A percentile compares a stretch with the other conserved stretches of the same genome.
Conservation (phyloP, 2,888 invertebrate genomes). For the Stenodera caucasica region DNA sequence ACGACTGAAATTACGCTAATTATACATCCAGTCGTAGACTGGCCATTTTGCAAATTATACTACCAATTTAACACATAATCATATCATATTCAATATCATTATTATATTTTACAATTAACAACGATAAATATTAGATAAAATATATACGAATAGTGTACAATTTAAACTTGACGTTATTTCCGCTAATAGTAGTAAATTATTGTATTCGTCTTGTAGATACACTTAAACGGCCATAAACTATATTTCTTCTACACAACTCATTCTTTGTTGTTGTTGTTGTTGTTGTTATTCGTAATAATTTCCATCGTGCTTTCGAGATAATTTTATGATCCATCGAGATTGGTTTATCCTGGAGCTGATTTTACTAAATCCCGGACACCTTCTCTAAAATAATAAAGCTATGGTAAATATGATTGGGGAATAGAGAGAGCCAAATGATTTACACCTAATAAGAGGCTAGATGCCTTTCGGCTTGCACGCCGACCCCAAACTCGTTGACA, state of each 20-base stretch:
- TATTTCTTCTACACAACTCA: slow-evolving; percentile 9
- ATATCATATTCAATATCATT: neutral
- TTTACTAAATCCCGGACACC: slow-evolving; percentile 15
- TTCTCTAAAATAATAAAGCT: slow-evolving; percentile 13
- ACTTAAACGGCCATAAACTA: slow-evolving; percentile 10
- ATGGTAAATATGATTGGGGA: neutral
- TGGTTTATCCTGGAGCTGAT: slow-evolving; percentile 12
- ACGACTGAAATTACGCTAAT: slow-evolving; percentile 32
- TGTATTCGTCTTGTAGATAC: slow-evolving; percentile 5
- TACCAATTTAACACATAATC: neutral
- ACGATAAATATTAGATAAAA: neutral
- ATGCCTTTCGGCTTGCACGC: slow-evolving; percentile 29
- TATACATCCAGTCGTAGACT: slow-evolving; percentile 2
- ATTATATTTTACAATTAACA: neutral
- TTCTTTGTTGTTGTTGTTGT: neutral
- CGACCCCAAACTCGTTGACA: slow-evolving; percentile 39
- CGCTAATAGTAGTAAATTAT: slow-evolving; percentile 13
- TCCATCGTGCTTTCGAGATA: neutral
- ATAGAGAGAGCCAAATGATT: slow-evolving; percentile 11
- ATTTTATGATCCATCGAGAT: slow-evolving; percentile 15
- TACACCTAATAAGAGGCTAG: slow-evolving; percentile 11
- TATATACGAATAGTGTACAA: neutral
- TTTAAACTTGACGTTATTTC: slow-evolving; percentile 9
- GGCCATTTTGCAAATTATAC: neutral
- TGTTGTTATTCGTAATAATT: slow-evolving; percentile 9